Base-by-base conservation (phyloP, 2,113 vertebrate species). In the Ameiurus melas region DNA sequence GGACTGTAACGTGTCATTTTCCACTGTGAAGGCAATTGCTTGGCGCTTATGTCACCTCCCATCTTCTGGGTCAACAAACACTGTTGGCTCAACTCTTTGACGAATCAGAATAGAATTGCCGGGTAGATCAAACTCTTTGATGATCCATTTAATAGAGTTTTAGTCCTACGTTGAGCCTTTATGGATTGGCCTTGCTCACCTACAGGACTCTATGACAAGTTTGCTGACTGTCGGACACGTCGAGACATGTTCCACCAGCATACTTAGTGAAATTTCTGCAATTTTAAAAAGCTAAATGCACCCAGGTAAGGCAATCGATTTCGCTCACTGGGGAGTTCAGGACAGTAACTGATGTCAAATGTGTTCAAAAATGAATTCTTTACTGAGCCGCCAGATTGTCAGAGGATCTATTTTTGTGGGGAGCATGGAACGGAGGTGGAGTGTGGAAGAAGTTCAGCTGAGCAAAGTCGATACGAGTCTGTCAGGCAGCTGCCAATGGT, bases 261-360 rank as follows among this genome's bases (percentile, higher is more conserved):
- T 90, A 86, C 89, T 88, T 86, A 90, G 89, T 92, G 86, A 93
- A 93, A 93, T 58, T 1, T 75, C 89, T 84, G 73, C 87, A 87
- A 90, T 93, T 92, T 92, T 62, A 88, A 86, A 71, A 62, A 85
- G 89, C 81, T 86, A 86, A 89, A 88, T 78, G 71, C 81, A 85
- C 87, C 90, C 85, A 90, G 88, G 91, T 83, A 86, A 89, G 83
- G 90, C 90, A 89, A 92, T 92, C 90, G 88, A 94, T 94, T 93
- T 92, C 92, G 93, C 93, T 93, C 92, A 92, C 93, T 86, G 89
- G 88, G 62, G 90, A 91, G 90, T 88, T 58, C 84, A 78, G 89
- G 90, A 92, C 90, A 90, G 91, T 92, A 93, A 93, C 93, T 93
- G 92, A 94, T 94, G 94, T 95, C 93, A 92, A 92, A 89, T 91